Evolutionary conservation across 2,113 vertebrate species (phyloP).

Genomic region (Pituophis catenifer): DNA sequence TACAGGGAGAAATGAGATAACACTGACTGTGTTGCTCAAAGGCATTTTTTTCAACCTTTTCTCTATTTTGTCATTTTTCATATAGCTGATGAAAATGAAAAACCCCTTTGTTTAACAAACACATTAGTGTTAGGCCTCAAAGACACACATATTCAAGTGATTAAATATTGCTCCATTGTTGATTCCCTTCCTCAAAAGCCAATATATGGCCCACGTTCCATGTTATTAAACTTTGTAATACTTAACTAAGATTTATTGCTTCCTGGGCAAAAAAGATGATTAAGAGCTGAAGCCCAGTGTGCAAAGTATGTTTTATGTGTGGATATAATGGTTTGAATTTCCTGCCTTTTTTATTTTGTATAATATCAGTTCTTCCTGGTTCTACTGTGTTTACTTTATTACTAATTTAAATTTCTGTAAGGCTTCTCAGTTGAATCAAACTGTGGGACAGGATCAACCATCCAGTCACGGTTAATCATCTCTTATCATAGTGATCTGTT

Average conservation of each 20-base stretch:
- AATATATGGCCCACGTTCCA: background rate
- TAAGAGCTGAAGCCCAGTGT: slow-evolving; percentile 12
- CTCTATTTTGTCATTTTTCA: slow-evolving; percentile 34
- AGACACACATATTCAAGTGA: slow-evolving; percentile 41
- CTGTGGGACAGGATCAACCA: background rate
- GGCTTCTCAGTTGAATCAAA: slow-evolving; percentile 14
- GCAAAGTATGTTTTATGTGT: slow-evolving; percentile 13
- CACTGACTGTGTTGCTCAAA: slow-evolving; percentile 24
- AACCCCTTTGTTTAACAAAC: slow-evolving; percentile 29
- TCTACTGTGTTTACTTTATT: background rate
- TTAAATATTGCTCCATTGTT: slow-evolving; percentile 22
- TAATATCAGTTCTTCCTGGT: background rate
- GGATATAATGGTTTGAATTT: slow-evolving; percentile 7
- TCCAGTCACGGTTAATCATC: background rate
- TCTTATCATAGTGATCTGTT: background rate
- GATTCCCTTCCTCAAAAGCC: background rate
- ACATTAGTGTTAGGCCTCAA: slow-evolving; percentile 28
- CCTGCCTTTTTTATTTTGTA: background rate
- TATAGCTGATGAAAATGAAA: slow-evolving; percentile 42
- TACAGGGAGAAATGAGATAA: slow-evolving; percentile 20
- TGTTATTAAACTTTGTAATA: background rate
- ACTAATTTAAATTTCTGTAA: slow-evolving; percentile 5
- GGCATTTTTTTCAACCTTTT: slow-evolving; percentile 8
- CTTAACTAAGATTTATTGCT: slow-evolving; percentile 21
- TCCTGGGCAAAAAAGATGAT: slow-evolving; percentile 23